Evolutionary conservation across 2,888 invertebrate genomes (phyloP).

Genomic region (Drosophila mercatorum): DNA sequence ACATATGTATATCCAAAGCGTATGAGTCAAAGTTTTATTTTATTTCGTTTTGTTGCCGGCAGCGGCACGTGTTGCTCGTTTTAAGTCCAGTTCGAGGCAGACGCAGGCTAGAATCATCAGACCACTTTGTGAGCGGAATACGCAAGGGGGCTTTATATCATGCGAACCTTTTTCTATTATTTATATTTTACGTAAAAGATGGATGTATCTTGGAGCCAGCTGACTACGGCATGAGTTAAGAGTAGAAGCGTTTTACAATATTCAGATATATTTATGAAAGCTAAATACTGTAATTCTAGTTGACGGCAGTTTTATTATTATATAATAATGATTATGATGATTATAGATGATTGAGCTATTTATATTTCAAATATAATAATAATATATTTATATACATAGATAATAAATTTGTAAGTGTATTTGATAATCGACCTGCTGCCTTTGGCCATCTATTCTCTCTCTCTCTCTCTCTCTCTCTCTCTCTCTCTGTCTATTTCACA

Average conservation of each 20-base stretch:
- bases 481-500: constrained; percentile 16
- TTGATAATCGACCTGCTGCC: background rate
- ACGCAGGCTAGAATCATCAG: constrained; percentile 22
- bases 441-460: background rate
- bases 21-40: constrained; percentile 31
- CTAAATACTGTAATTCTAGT: no score
- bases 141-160: constrained; percentile 23
- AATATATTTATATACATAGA: background rate
- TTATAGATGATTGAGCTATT: no score
- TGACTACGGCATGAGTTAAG: background rate
- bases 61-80: constrained; percentile 55
- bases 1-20: constrained; percentile 14
- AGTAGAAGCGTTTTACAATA: background rate
- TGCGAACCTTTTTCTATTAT: constrained; percentile 7
- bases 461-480: background rate
- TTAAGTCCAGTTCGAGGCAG: constrained; percentile 27
- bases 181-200: constrained; percentile 10
- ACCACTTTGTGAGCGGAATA: constrained; percentile 7
- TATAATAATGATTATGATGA: background rate
- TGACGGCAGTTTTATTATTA: background rate
- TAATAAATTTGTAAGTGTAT: constrained; percentile 19
- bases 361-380: background rate
- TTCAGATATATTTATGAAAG: no score
- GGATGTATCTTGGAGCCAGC: background rate
- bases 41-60: constrained; percentile 16